Evolutionary conservation across 1,140 invertebrate genomes (phyloP), one percentile per base, ranked within the genome.

Genomic region (Drosophila lacteicornis): DNA sequence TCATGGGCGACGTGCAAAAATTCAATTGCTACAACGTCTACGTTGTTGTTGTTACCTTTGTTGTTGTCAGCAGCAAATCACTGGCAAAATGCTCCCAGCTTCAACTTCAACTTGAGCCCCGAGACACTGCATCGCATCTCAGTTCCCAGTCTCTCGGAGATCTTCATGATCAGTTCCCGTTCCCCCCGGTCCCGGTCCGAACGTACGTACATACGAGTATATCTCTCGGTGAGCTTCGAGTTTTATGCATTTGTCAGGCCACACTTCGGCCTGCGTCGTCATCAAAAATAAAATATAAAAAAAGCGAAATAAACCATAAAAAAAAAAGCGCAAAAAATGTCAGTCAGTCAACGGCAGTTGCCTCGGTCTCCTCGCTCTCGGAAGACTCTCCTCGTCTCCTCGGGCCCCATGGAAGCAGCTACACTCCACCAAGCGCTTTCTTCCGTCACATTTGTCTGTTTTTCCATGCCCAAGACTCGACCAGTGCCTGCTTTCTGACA

Each of bases 1-100:
- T 91, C 85, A 90, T 90, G 85, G 85, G 85, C 85, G 86, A 90
- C 85, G 85, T 90, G 85, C 86, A 90, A 90, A 90, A 90, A 90
- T 90, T 90, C 86, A 90, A 90, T 90, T 90, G 85, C 86, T 91
- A 91, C 85, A 90, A 90, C 74, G 50, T 88, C 55, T 69, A 75
- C 79, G 69, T 62, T 58, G 77, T 55, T 60, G 51, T 25, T 40
- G 66, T 61, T 69, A 59, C 36, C 61, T 60, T 60, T 49, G 63
- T 66, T 69, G 73, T 66, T 60, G 80, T 82, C 56, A 78, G 80
- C 80, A 75, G 79, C 77, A 84, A 84, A 84, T 80, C 71, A 69
- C 66, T 58, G 58, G 76, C 75, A 78, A 78, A 75, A 77, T 78
- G 75, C 75, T 78, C 25, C 62, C 75, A 78, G 75, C 75, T 68